These are phyloP conservation scores for Dasypogon diadema DNA, from an alignment of 2,888 invertebrate genomes.

Conservation along the genomic window DNA sequence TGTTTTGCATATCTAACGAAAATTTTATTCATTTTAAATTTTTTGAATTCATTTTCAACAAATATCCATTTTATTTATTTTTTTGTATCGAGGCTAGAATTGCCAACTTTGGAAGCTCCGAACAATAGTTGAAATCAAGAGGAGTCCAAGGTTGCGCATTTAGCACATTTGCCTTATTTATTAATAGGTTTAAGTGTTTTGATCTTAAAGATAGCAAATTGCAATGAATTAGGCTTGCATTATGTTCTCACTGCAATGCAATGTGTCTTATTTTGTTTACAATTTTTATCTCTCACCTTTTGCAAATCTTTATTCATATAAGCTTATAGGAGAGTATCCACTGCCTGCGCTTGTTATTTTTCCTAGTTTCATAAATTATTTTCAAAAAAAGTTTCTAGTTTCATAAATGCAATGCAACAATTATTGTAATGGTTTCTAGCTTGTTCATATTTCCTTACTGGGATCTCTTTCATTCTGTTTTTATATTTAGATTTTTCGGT, in stretches of 20 bases:
- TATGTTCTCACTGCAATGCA: neutral
- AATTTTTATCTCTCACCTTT: no score
- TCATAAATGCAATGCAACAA: neutral
- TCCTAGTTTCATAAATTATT: slow-evolving; percentile 10
- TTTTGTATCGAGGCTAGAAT: slow-evolving; percentile 16
- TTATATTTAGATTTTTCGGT: slow-evolving; percentile 1
- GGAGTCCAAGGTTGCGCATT: neutral
- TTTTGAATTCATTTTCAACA: slow-evolving; percentile 5
- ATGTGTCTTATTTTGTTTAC: neutral
- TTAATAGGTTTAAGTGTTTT: slow-evolving; percentile 36
- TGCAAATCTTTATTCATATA: neutral
- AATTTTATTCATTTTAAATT: slow-evolving; percentile 22
- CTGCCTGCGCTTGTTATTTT: neutral
- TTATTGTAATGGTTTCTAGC: slow-evolving; percentile 18
- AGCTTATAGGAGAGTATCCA: slow-evolving; percentile 2
- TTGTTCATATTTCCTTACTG: slow-evolving; percentile 6
- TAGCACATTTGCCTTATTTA: slow-evolving; percentile 44
- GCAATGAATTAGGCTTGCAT: neutral
- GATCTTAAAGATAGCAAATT: neutral
- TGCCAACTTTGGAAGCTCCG: neutral
- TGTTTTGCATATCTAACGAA: neutral
- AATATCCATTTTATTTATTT: slow-evolving; percentile 44
- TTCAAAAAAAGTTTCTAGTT: slow-evolving; percentile 3
- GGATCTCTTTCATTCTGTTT: slow-evolving; percentile 8
- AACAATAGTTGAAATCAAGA: neutral